Base-by-base conservation (phyloP, 1,140 invertebrate species). In the Amphibalanus amphitrite region DNA sequence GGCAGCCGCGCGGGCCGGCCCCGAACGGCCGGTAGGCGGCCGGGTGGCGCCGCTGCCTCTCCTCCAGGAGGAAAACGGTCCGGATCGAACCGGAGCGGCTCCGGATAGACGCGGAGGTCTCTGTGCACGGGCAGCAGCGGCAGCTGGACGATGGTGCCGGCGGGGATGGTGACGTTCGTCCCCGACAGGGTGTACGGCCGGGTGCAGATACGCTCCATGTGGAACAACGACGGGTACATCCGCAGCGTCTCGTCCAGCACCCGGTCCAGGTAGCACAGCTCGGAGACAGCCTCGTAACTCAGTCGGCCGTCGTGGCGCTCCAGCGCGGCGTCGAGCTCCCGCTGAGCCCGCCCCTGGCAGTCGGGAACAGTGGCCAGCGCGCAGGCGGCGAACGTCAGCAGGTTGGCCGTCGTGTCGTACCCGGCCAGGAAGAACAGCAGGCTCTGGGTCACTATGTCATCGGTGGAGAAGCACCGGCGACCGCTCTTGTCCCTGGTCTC, bases 11-110 rank as follows among this genome's bases (percentile, higher is more conserved):
- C 0, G 83, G 84, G 17, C 85, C 84, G 17, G 76, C 73, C 20
- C 84, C 85, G 75, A 85, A 86, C 10, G 84, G 82, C 1, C 83
- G 69, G 73, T 78, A 85, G 0, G 78, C 74, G 29, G 77, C 78
- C 0, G 78, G 77, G 33, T 81, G 69, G 67, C 74, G 69, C 30
- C n/a, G n/a, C n/a, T 72, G 69, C 10, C 73, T 71, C 33, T 75
- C 77, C 67, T 71, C n/a, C 70, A 72, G 26, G 65, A 65, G 67
- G 67, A 70, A 25, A 67, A 0, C 72, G 29, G 25, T 82, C 80
- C 0, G 82, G 82, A 70, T 78, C 74, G 73, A 83, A 83, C 67
- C 72, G 75, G 28, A 81, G 78, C 0, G 82, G 81, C 17, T 83
- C 76, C 13, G 76, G 73, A 76, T 80, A 83, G 71, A 78, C 76